Base-by-base conservation (phyloP, 2,113 vertebrate species). In the Ammodytes marinus region DNA sequence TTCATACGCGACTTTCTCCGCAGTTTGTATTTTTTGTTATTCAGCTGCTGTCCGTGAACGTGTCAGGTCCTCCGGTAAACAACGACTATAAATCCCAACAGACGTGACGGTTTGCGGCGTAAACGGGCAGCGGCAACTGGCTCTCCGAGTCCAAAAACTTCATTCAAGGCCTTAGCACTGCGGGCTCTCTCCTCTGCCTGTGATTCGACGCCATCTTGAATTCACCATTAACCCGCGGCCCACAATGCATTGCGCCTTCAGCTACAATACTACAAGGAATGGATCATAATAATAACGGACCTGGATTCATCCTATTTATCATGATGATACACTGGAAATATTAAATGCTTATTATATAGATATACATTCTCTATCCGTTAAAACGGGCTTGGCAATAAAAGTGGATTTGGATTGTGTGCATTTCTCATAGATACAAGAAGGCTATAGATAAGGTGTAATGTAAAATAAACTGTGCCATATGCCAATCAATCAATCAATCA, bases 1-100 rank as follows among this genome's bases (percentile, higher is more conserved):
- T 94, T 95, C 94, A 95, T 95, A 94, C 95, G 95, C 94, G 89
- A 93, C 93, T 93, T 90, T 90, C 46, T 94, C 91, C 91, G 81
- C 91, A 35, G 84, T 78, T 83, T 27, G 27, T 27, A 27, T 27
- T 27, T 92, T 91, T 85, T 70, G 83, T 77, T 53, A 88, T 85
- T 42, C 86, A 74, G 80, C 58, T 72, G 87, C 83, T 87, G 84
- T 83, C 60, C 46, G 71, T 80, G 79, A 73, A 70, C 19, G 64
- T 70, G 14, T 47, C 35, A 39, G 45, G 82, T 85, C 83, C 76
- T 87, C 81, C 82, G 86, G 37, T 45, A 0, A 67, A 59, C 27
- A 12, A 8, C 59, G 17, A 2, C 68, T 63, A 27, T 27, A 27
- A 27, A 27, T 27, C 27, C 46, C 57, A 17, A 53, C 66, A 55